phyloP scores from a whole-genome alignment of 2,888 invertebrate genomes.

The Ryuthela nishihirai region DNA sequence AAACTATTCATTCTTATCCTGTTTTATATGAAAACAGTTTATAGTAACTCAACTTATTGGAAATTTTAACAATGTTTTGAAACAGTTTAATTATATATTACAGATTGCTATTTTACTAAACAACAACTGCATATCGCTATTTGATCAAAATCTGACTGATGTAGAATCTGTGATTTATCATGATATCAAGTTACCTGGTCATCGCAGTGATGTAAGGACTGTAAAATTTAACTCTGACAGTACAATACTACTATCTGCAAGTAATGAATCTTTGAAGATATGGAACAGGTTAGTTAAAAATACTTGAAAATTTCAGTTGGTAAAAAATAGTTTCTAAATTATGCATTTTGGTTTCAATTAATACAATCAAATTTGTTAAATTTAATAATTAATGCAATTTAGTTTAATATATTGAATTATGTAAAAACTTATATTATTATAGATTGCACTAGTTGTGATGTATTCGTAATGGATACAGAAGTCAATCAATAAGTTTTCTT shows the following conservation, averaged over 20 bases:
- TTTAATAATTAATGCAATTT: no score
- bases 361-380: no score
- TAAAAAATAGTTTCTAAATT: no score
- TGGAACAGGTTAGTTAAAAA: conserved; percentile 80
- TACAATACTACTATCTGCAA: conserved; percentile 67
- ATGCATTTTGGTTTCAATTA: no score
- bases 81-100: conserved; percentile 2
- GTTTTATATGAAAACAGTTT: no score
- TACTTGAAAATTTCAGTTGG: no score
- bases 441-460: background rate
- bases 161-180: conserved; percentile 52
- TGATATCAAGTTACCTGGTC: conserved; percentile 70
- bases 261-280: conserved; percentile 82
- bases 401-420: no score
- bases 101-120: conserved; percentile 54
- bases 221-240: conserved; percentile 88
- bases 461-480: conserved; percentile 1
- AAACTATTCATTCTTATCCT: no score
- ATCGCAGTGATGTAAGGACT: conserved; percentile 82
- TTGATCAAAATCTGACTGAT: conserved; percentile 57
- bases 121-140: conserved; percentile 72
- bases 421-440: no score
- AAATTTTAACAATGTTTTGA: no score
- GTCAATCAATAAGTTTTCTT: background rate
- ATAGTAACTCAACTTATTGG: no score